phyloP scores from a whole-genome alignment of 1,140 invertebrate species.

The Lordiphosa stackelbergi region DNA sequence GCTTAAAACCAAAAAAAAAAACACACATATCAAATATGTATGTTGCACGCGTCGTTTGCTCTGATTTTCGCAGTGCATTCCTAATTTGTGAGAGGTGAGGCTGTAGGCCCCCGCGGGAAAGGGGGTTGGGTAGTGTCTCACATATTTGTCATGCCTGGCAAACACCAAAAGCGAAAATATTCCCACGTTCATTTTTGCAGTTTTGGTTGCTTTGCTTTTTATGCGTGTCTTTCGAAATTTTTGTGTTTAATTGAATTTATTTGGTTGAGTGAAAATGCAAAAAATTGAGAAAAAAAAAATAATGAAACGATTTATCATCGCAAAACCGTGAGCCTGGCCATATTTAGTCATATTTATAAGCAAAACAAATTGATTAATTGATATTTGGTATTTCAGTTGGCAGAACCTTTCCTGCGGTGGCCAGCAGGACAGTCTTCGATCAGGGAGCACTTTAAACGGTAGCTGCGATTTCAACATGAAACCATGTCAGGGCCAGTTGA shows the following conservation, averaged over 20 bases:
- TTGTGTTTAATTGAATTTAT: slow-evolving; percentile 63
- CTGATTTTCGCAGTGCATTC: slow-evolving; percentile 51
- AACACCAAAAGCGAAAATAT: slow-evolving; percentile 53
- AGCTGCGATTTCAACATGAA: slow-evolving; percentile 24
- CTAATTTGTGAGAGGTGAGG: slow-evolving; percentile 45
- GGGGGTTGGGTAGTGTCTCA: neutral
- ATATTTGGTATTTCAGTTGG: slow-evolving; percentile 2
- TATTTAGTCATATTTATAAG: slow-evolving; percentile 69
- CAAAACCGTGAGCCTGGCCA: slow-evolving; percentile 37
- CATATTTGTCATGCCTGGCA: slow-evolving; percentile 60
- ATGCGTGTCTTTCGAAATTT: slow-evolving; percentile 47
- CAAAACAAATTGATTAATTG: slow-evolving; percentile 74
- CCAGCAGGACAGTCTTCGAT: slow-evolving; percentile 28
- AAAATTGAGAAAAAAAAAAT: slow-evolving; percentile 23
- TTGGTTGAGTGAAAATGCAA: slow-evolving; percentile 54
- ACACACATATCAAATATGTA: slow-evolving; percentile 25
- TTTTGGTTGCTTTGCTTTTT: slow-evolving; percentile 22
- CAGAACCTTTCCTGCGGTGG: neutral
- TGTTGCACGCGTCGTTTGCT: slow-evolving; percentile 53
- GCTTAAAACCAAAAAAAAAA: slow-evolving; percentile 16
- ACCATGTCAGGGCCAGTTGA: slow-evolving; percentile 41
- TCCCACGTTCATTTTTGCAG: slow-evolving; percentile 58
- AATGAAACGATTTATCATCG: slow-evolving; percentile 53
- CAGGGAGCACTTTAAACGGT: slow-evolving; percentile 16
- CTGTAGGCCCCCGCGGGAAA: neutral